Evolutionary conservation across 2,888 invertebrate genomes (phyloP).

Genomic region (Macropis europaea): DNA sequence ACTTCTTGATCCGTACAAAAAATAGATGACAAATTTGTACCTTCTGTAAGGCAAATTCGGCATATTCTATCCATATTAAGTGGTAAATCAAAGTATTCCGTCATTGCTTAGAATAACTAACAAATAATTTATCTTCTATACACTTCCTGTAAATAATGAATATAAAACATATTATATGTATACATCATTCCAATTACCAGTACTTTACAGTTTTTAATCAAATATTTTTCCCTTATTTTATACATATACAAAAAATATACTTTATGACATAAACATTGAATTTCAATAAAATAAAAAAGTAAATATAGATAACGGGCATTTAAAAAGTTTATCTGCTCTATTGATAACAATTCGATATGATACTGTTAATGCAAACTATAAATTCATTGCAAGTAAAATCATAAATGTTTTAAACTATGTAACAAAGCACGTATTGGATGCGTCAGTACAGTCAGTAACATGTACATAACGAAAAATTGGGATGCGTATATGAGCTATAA

Average conservation of each 20-base stretch:
- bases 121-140: constrained; percentile 2
- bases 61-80: constrained; percentile 75
- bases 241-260: background rate
- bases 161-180: constrained; percentile 10
- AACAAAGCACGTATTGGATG: constrained; percentile 7
- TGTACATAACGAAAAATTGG: background rate
- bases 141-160: constrained; percentile 33
- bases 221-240: background rate
- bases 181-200: background rate
- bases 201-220: background rate
- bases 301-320: background rate
- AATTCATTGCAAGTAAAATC: background rate
- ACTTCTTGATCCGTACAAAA: constrained; percentile 71
- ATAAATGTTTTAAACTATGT: constrained; percentile 5
- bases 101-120: constrained; percentile 63
- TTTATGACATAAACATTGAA: constrained; percentile 14
- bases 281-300: background rate
- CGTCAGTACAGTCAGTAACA: constrained; percentile 2
- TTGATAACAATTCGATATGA: background rate
- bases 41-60: constrained; percentile 75
- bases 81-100: constrained; percentile 71
- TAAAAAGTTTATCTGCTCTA: background rate
- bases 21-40: constrained; percentile 73
- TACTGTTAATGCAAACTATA: background rate
- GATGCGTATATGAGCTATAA: background rate